Evolutionary conservation across 2,888 invertebrate species (phyloP).

Genomic region (Hirtodrosophila confusa): DNA sequence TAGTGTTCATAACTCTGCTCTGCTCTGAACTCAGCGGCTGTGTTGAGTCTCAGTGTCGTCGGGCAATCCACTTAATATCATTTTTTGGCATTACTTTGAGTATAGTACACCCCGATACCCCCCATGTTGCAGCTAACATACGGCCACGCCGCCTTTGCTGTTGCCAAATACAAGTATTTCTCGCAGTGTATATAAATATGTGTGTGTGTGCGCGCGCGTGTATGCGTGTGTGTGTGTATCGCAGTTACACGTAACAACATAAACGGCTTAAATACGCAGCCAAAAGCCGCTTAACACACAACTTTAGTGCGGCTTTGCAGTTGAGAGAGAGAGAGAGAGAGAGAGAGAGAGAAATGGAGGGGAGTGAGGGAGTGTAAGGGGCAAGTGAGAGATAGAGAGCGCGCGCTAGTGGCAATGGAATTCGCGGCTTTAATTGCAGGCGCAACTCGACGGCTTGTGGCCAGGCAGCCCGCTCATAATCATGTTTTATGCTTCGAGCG

Average conservation of each 20-base stretch:
- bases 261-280: constrained; percentile 70
- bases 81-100: constrained; percentile 75
- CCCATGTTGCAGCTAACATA: constrained; percentile 47
- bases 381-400: not conserved
- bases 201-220: constrained; percentile 8
- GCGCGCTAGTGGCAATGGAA: constrained; percentile 9
- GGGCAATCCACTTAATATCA: constrained; percentile 74
- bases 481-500: constrained; percentile 60
- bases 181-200: constrained; percentile 4
- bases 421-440: constrained; percentile 51
- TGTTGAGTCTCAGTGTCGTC: constrained; percentile 18
- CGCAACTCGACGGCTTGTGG: constrained; percentile 20
- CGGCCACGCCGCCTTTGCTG: constrained; percentile 25
- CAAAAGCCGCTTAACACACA: constrained; percentile 72
- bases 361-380: not conserved
- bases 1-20: constrained; percentile 61
- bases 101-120: constrained; percentile 1
- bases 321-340: constrained; percentile 2
- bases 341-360: not conserved
- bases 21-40: constrained; percentile 30
- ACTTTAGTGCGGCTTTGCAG: constrained; percentile 65
- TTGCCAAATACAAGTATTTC: constrained; percentile 15
- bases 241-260: constrained; percentile 57
- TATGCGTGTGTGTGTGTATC: constrained; percentile 22
- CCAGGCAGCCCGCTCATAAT: constrained; percentile 43